Evolutionary conservation across 2,113 vertebrate genomes (phyloP), one percentile per base, ranked within the genome.

Genomic region (Malaclemys terrapin): DNA sequence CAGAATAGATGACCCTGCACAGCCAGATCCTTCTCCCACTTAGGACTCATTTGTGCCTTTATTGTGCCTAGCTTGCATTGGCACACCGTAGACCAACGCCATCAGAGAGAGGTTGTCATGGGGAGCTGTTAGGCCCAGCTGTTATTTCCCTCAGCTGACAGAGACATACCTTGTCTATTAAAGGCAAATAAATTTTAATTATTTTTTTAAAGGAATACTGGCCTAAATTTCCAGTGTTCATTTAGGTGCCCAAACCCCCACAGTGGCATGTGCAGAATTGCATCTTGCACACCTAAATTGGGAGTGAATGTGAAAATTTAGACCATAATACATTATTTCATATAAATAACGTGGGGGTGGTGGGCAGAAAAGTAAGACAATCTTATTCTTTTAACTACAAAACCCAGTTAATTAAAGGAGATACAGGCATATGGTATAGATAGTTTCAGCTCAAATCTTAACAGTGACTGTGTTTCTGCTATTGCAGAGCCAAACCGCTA

Each of bases 331-430:
- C 49, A 76, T 24, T 14, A 76, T 16, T 14, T 78, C 22, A 31
- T 53, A 69, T 45, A 31, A 17, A 80, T 49, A 31, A 69, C 69
- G 53, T 65, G 56, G 19, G 24, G 11, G 4, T 8, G 59, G 62
- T 4, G 27, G 38, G 12, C 24, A 85, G 91, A 31, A 20, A 72
- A 65, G 3, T 6, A 84, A 14, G 6, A 82, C 52, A 65, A 80
- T 38, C 19, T 25, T 50, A 65, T 1, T 91, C 86, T 96, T 96
- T 95, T 69, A 80, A 76, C 80, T 89, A 45, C 49, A 95, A 89
- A 82, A 85, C 22, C 79, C 92, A 4, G 79, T 24, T 91, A 88
- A 90, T 3, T 1, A 27, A 11, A 29, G 56, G 84, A 92, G 72
- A 69, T 5, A 90, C 17, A 80, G 81, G 96, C 62, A 52, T 22